phyloP scores from a whole-genome alignment of 2,113 vertebrate species.

The Phalacrocorax pelagicus region DNA sequence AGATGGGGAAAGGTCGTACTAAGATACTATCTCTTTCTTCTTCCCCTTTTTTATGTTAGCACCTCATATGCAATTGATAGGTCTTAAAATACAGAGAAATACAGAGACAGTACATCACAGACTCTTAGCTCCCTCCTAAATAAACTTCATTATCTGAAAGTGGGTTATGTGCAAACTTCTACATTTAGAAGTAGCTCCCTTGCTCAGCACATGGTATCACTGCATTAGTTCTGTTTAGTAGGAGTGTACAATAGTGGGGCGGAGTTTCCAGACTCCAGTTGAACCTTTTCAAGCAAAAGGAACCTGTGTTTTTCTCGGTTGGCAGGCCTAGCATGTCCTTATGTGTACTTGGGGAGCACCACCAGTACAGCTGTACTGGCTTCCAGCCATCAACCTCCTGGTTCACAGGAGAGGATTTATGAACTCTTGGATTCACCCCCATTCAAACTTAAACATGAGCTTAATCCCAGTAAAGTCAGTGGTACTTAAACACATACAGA shows the following conservation, averaged over 20 bases:
- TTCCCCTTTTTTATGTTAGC: neutral
- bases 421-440: neutral
- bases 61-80: neutral
- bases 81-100: neutral
- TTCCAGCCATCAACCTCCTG: neutral
- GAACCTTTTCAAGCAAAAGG: neutral
- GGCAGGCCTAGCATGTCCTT: neutral
- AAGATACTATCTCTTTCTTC: neutral
- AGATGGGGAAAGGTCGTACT: neutral
- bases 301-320: neutral
- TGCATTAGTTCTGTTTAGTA: neutral
- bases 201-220: neutral
- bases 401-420: neutral
- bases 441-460: neutral
- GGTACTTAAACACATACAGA: neutral
- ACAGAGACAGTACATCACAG: neutral
- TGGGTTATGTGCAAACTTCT: neutral
- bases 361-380: neutral
- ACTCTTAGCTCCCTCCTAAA: neutral
- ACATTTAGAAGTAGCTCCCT: neutral
- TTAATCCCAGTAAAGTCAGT: neutral
- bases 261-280: neutral
- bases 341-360: neutral
- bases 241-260: neutral
- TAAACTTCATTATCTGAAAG: neutral